Base-by-base conservation (phyloP, 2,113 vertebrate genomes). In the Nothoprocta pentlandii region DNA sequence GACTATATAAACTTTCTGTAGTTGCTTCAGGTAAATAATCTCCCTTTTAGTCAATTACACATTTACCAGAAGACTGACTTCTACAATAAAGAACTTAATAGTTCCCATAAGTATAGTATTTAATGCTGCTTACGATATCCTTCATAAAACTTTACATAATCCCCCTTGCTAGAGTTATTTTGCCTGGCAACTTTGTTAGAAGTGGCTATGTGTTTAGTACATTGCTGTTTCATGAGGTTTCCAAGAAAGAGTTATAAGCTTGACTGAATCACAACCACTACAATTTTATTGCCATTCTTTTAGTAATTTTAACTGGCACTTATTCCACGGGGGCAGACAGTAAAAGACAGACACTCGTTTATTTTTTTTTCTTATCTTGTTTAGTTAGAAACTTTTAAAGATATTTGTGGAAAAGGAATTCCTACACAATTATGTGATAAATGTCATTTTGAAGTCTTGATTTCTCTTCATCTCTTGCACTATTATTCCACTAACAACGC, bases 241-340 rank as follows among this genome's bases (percentile, higher is more conserved):
- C 56, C 69, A 91, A 85, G 73, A 85, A 75, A 58, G 16, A 70
- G 46, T 89, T 94, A 86, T n/a, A 95, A 95, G 76, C 89, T 94
- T 95, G 70, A 93, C 46, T 95, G 88, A 94, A 80, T 94, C 80
- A 94, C 34, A 95, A 77, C 34, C 46, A 89, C 85, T 89, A 82
- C 70, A 94, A 92, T 92, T 95, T 95, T 93, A 91, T 84, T 97
- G 53, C 28, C 32, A 32, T 90, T 96, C 36, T 92, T 93, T 89
- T 69, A 93, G 80, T 79, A 86, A 36, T 95, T 95, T 97, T 94
- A 94, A 84, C 46, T 87, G 81, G 74, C 87, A 94, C 30, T 94
- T 95, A 87, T 85, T n/a, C 76, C 83, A 89, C 49, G 92, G 73
- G 59, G 78, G 53, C 87, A 46, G 30, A 41, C 30, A 78, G 54